phyloP scores from a whole-genome alignment of 64 coral and sea anemone genomes.

The Platygyra sinensis region DNA sequence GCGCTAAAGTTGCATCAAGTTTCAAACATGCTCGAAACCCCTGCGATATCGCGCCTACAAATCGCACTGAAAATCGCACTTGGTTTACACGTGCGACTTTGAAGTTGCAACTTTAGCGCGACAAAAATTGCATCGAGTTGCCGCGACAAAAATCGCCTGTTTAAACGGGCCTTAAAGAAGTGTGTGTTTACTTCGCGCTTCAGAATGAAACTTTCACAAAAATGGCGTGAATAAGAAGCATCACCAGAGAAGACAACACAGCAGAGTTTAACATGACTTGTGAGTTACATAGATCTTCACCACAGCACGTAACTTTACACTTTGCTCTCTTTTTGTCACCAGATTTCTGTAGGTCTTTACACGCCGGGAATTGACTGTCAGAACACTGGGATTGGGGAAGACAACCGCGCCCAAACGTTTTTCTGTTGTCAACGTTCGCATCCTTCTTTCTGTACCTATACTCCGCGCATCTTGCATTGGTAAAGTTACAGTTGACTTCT shows the following conservation, averaged over 20 bases:
- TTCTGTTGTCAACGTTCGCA: too few species aligned
- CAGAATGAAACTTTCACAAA: not conserved
- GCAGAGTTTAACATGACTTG: not conserved
- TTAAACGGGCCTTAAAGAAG: too few species aligned
- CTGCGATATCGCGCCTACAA: too few species aligned
- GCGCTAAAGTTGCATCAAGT: too few species aligned
- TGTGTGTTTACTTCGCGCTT: not conserved
- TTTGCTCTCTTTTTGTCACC: not conserved
- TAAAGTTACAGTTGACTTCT: not conserved
- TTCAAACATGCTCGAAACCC: too few species aligned
- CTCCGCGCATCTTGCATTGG: not conserved
- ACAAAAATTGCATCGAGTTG: too few species aligned
- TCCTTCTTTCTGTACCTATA: not conserved
- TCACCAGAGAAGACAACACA: not conserved
- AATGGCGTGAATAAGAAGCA: not conserved
- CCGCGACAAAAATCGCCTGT: too few species aligned
- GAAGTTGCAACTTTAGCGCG: too few species aligned
- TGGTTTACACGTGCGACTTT: too few species aligned
- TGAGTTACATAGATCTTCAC: not conserved
- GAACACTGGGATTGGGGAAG: not conserved
- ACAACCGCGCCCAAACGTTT: not conserved
- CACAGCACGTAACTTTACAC: not conserved
- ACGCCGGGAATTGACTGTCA: not conserved
- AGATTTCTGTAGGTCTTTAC: not conserved
- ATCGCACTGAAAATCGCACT: too few species aligned